These are phyloP conservation scores for Eupleurogrammus muticus DNA, from an alignment of 2,797 vertebrate genomes.

Conservation along the genomic window DNA sequence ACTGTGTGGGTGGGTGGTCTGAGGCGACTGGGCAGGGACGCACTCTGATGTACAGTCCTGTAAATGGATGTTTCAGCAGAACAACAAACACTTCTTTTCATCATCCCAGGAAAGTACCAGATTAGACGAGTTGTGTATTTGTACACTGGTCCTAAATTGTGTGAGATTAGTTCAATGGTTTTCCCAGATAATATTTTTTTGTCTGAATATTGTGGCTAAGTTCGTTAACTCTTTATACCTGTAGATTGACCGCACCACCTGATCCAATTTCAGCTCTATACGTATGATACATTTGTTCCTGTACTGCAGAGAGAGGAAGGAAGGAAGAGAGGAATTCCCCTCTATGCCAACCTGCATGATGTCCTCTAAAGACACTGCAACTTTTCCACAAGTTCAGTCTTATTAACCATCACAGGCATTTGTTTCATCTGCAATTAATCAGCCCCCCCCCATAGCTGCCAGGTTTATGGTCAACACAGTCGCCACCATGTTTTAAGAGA, in stretches of 20 bases:
- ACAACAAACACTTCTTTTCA: slow-evolving; percentile 81
- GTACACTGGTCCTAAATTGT: slow-evolving; percentile 62
- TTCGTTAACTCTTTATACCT: slow-evolving; percentile 35
- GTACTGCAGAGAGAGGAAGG: not conserved
- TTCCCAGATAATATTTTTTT: slow-evolving; percentile 66
- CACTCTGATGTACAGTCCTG: slow-evolving; percentile 76
- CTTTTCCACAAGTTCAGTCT: slow-evolving; percentile 56
- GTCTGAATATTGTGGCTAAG: not conserved
- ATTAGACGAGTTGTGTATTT: slow-evolving; percentile 76
- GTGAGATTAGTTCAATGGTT: slow-evolving; percentile 58
- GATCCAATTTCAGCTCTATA: not conserved
- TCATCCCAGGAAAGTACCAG: slow-evolving; percentile 66
- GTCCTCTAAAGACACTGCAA: slow-evolving; percentile 50
- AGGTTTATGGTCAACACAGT: slow-evolving; percentile 79
- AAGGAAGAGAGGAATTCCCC: slow-evolving; percentile 8
- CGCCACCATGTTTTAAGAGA: slow-evolving; percentile 76
- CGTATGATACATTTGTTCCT: not conserved
- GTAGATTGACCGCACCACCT: not conserved
- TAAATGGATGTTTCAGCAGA: slow-evolving; percentile 78
- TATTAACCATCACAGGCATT: slow-evolving; percentile 69
- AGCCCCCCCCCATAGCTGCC: slow-evolving; percentile 66
- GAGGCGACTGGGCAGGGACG: slow-evolving; percentile 67
- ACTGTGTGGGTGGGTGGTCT: slow-evolving; percentile 84
- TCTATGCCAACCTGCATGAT: slow-evolving; percentile 36
- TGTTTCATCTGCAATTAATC: slow-evolving; percentile 84